A percentile compares a stretch with the other conserved stretches of the same genome.
Conservation (phyloP, 1,140 invertebrate genomes). For the Diachasmimorpha longicaudata region DNA sequence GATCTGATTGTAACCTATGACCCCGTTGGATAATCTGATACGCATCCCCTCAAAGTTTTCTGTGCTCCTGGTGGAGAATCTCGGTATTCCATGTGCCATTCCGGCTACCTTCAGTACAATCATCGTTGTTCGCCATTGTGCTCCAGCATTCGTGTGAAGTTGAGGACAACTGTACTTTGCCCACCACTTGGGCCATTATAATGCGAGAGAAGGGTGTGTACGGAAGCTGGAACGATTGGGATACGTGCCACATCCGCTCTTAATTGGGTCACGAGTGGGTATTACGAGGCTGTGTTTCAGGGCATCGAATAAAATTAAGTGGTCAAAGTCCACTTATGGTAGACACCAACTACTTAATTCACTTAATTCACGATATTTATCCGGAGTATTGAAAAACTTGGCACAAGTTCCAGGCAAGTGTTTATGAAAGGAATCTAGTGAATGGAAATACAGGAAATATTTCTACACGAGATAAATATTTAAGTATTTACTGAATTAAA, state of each 20-base stretch:
- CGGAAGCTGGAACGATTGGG: neutral
- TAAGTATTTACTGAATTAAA: no score
- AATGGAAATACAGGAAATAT: no score
- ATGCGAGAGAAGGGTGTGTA: neutral
- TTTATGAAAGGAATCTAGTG: no score
- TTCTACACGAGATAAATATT: no score
- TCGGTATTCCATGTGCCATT: neutral
- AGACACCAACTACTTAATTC: no score
- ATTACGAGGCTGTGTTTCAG: neutral
- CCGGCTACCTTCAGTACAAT: neutral
- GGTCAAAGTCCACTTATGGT: neutral
- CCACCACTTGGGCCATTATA: neutral
- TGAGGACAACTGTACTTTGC: neutral
- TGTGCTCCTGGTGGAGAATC: neutral
- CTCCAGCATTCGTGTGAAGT: neutral
- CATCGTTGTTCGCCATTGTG: neutral
- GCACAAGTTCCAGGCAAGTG: no score
- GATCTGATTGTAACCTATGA: constrained; percentile 2
- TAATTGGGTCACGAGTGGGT: neutral
- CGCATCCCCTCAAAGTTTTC: neutral
- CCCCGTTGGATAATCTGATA: neutral
- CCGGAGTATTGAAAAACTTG: no score
- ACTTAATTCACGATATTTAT: no score
- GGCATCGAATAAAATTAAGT: neutral
- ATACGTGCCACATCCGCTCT: neutral